Percentiles rank a stretch among this genome's conserved stretches.
These are phyloP conservation scores for Kuschelorhynchus macadamiae DNA, from an alignment of 2,888 invertebrate species.

Conservation along the genomic window DNA sequence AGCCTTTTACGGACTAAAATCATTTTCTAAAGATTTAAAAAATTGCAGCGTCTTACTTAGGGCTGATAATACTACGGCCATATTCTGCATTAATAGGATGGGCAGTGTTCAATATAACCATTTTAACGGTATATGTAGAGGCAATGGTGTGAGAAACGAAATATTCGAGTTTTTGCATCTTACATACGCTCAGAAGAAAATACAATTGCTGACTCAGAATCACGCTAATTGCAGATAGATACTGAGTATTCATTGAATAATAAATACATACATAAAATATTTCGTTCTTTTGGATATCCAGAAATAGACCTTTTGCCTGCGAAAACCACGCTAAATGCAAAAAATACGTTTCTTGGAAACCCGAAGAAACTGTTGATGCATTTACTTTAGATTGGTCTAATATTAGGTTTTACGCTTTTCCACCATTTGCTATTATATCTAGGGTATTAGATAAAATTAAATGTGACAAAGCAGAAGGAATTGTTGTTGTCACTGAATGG, in stretches of 20 bases:
- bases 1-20: too few relatives aligned
- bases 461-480: conserved; percentile 54
- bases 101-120: conserved; percentile 43
- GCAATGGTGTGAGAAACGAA: too few relatives aligned
- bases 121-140: conserved; percentile 1
- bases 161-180: conserved; percentile 4
- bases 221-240: background rate
- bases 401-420: too few relatives aligned
- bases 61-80: conserved; percentile 46
- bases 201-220: background rate
- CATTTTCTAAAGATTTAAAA: too few relatives aligned
- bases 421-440: too few relatives aligned
- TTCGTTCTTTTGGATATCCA: too few relatives aligned
- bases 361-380: conserved; percentile 44
- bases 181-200: conserved; percentile 3
- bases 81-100: conserved; percentile 3
- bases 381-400: conserved; percentile 40
- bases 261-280: too few relatives aligned
- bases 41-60: too few relatives aligned
- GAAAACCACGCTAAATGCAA: conserved; percentile 54
- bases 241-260: too few relatives aligned
- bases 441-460: conserved; percentile 55
- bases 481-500: conserved; percentile 57
- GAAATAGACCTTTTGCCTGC: conserved; percentile 13
- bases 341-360: conserved; percentile 54